phyloP scores from a whole-genome alignment of 2,888 invertebrate species.

The Craniophora ligustri region DNA sequence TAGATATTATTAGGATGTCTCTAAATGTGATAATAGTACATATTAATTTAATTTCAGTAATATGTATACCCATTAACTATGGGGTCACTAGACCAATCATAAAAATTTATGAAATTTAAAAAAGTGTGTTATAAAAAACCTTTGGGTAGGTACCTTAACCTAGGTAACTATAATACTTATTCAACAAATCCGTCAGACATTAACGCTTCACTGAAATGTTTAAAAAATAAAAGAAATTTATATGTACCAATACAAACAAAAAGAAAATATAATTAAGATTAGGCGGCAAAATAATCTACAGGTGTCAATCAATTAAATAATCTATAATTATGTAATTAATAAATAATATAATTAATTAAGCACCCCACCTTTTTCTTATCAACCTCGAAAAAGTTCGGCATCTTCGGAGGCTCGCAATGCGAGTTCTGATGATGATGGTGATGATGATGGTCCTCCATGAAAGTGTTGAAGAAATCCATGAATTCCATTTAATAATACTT shows the following conservation, averaged over 20 bases:
- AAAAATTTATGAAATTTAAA: too few species aligned
- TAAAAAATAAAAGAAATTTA: background rate
- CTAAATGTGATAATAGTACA: too few species aligned
- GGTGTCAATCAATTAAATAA: background rate
- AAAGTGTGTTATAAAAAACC: too few species aligned
- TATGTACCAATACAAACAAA: background rate
- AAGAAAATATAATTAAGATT: background rate
- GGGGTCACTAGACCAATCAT: too few species aligned
- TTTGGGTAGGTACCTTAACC: too few species aligned
- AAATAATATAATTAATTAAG: constrained; percentile 11
- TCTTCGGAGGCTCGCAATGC: constrained; percentile 75
- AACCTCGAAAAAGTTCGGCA: constrained; percentile 84
- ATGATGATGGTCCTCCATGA: constrained; percentile 74
- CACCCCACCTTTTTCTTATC: constrained; percentile 81
- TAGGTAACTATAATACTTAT: background rate
- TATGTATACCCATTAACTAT: too few species aligned
- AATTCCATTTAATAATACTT: constrained; percentile 75
- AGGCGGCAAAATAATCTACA: background rate
- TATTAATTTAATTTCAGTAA: too few species aligned
- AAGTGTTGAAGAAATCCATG: constrained; percentile 79
- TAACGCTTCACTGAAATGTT: background rate
- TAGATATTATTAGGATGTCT: constrained; percentile 24
- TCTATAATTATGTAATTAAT: background rate
- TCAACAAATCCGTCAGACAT: background rate
- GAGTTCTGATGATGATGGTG: constrained; percentile 63